Evolutionary conservation across 2,113 vertebrate species (phyloP).

Genomic region (Ptilorrhoa leucosticta): DNA sequence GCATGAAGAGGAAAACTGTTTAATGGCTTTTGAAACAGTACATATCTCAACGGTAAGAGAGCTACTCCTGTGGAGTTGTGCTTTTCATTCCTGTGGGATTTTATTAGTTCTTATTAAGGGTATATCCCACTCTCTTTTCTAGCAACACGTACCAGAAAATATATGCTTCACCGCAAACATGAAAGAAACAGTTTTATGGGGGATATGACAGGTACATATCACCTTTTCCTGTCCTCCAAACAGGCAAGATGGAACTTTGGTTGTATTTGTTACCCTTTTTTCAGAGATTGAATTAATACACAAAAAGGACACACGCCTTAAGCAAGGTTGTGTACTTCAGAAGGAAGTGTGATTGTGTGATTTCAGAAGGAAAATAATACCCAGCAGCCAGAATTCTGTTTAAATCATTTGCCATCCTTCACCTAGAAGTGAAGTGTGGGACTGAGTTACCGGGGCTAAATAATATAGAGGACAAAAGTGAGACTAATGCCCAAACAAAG

Average conservation of each 20-base stretch:
- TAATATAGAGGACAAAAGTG: not conserved
- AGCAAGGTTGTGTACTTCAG: not conserved
- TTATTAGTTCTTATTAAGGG: not conserved
- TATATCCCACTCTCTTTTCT: not conserved
- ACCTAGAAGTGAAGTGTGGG: not conserved
- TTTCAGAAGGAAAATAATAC: not conserved
- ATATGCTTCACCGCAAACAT: not conserved
- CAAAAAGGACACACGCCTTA: fast-evolving
- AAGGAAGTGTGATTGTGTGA: not conserved
- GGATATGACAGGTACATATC: fast-evolving
- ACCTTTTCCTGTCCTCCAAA: not conserved
- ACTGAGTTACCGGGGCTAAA: not conserved
- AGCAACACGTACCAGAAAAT: not conserved
- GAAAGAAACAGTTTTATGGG: not conserved
- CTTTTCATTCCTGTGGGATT: not conserved
- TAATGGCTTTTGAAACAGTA: not conserved
- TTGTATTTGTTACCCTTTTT: not conserved
- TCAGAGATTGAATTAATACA: not conserved
- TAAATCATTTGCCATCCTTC: not conserved
- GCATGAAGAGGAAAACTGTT: not conserved
- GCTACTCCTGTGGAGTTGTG: not conserved
- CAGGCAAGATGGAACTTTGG: not conserved
- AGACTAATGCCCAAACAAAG: not conserved
- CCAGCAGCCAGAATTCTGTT: not conserved
- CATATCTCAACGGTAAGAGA: not conserved